Conservation (phyloP, 2,888 invertebrate genomes). For the Brenthis hecate region DNA sequence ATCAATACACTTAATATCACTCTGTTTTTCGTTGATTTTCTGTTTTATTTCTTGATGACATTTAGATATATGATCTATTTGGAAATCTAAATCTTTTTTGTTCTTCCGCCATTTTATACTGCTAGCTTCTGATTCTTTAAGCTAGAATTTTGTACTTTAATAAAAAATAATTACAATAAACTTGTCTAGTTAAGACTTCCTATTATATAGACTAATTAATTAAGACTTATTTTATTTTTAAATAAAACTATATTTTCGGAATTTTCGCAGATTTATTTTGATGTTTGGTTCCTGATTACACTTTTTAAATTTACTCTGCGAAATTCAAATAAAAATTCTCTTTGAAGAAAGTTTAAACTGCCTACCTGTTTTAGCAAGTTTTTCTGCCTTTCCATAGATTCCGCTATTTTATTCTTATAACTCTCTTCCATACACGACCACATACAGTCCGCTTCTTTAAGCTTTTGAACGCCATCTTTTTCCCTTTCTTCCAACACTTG, state of each 20-base stretch:
- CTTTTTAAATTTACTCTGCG: too few relatives aligned
- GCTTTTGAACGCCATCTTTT: conserved; percentile 74
- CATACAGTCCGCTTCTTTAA: conserved; percentile 82
- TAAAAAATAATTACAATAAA: too few relatives aligned
- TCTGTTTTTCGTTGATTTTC: conserved; percentile 58
- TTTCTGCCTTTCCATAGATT: conserved; percentile 58
- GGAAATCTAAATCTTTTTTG: conserved; percentile 62
- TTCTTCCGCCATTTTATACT: conserved; percentile 64
- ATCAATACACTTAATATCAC: conserved; percentile 59
- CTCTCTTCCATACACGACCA: conserved; percentile 78
- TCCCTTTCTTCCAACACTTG: conserved; percentile 83
- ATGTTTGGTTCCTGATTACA: not conserved
- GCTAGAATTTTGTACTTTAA: conserved; percentile 45
- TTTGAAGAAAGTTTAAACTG: not conserved
- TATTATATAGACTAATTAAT: too few relatives aligned
- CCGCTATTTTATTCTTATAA: conserved; percentile 67
- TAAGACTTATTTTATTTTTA: too few relatives aligned
- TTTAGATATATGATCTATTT: conserved; percentile 55
- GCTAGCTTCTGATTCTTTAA: conserved; percentile 59
- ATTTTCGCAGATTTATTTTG: not conserved
- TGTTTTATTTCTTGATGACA: conserved; percentile 55
- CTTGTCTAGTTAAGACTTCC: too few relatives aligned
- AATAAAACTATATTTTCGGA: too few relatives aligned
- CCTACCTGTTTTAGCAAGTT: conserved; percentile 55
- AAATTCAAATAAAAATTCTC: too few relatives aligned